Conservation (phyloP, 2,113 vertebrate species). For the Nyctibius bracteatus region DNA sequence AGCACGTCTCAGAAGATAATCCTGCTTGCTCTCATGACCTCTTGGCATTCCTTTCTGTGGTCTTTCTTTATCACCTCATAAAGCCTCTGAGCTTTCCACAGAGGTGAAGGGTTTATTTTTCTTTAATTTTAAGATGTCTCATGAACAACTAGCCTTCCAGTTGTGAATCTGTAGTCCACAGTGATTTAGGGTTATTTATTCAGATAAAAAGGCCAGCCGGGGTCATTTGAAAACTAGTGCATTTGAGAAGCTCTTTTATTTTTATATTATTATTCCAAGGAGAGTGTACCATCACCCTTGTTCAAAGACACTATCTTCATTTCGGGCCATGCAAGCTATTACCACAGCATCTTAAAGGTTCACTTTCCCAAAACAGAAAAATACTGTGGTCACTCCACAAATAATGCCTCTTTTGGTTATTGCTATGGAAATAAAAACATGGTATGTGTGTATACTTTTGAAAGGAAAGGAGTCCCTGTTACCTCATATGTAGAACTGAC, state of each 20-base stretch:
- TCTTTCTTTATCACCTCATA: neutral
- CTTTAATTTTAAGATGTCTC: neutral
- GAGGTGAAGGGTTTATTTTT: neutral
- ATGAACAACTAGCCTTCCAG: neutral
- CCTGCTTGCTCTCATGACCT: neutral
- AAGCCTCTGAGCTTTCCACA: neutral
- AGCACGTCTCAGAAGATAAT: constrained; percentile 24
- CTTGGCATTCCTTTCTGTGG: neutral
- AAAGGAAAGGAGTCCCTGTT: neutral
- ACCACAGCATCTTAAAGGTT: neutral
- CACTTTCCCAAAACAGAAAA: neutral
- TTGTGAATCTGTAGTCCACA: neutral
- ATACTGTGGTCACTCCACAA: neutral
- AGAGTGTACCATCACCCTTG: neutral
- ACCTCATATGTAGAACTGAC: neutral
- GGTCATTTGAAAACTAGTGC: neutral
- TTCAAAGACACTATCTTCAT: neutral
- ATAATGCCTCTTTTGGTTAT: neutral
- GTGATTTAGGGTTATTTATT: neutral
- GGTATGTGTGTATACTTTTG: neutral
- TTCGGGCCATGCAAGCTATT: neutral
- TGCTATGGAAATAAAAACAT: neutral
- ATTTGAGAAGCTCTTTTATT: neutral
- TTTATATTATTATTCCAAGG: neutral
- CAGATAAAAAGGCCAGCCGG: neutral